Conservation (phyloP, 2,888 invertebrate species). For the Ypsolopha sequella region DNA sequence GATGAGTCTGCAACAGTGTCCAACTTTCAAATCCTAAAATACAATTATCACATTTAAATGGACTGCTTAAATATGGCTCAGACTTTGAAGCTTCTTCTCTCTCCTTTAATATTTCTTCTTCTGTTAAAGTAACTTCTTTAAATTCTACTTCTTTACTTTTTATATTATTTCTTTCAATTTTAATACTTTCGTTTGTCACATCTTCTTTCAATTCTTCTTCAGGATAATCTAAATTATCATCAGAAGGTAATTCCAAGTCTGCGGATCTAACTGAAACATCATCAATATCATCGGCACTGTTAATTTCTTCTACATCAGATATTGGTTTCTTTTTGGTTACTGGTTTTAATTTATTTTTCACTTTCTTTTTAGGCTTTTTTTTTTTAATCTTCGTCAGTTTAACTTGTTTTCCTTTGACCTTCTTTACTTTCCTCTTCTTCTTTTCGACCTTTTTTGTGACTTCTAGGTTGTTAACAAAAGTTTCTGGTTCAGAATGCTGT, state of each 20-base stretch:
- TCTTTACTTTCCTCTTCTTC: slow-evolving; percentile 7
- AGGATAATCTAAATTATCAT: no score
- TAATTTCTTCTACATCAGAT: no score
- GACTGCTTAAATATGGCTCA: neutral
- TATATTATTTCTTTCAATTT: neutral
- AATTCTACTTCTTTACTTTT: neutral
- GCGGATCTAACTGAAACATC: neutral
- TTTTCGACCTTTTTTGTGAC: slow-evolving; percentile 6
- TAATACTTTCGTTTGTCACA: neutral
- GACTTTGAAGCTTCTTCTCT: neutral
- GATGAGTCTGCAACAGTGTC: neutral
- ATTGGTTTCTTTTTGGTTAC: neutral
- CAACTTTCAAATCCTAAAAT: neutral
- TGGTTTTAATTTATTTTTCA: neutral
- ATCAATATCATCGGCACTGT: neutral
- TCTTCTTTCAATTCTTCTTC: neutral
- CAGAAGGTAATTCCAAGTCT: no score
- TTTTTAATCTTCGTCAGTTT: neutral
- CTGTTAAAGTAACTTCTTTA: neutral
- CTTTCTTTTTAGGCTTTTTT: neutral
- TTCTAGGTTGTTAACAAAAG: slow-evolving; percentile 30
- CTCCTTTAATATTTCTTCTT: neutral
- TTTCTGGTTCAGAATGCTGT: slow-evolving; percentile 35
- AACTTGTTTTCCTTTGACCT: slow-evolving; percentile 7
- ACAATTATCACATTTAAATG: slow-evolving; percentile 1